Conservation (phyloP, 2,888 invertebrate species). For the Eulithis prunata region DNA sequence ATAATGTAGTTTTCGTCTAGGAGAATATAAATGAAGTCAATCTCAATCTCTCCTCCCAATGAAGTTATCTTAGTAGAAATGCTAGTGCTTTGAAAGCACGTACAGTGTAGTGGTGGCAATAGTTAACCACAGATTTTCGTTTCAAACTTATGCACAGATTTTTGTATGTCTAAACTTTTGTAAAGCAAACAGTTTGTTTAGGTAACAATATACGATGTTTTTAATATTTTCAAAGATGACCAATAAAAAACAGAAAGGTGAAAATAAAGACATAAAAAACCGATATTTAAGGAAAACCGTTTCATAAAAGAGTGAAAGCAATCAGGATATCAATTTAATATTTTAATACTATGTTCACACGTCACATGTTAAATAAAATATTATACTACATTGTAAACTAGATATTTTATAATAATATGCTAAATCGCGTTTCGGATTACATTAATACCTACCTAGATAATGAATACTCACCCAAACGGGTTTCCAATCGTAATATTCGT, state of each 20-base stretch:
- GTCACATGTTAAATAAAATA: conserved; percentile 1
- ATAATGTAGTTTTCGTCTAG: no score
- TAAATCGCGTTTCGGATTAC: conserved; percentile 18
- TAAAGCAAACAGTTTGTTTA: background rate
- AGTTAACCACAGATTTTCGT: no score
- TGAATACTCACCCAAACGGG: conserved; percentile 16
- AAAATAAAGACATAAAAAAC: background rate
- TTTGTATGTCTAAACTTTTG: no score
- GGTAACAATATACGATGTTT: background rate
- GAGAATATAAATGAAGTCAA: no score
- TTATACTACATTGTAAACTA: conserved; percentile 12
- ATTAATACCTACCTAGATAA: conserved; percentile 10
- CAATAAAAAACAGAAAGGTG: background rate
- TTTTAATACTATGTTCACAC: background rate
- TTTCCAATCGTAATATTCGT: conserved; percentile 12
- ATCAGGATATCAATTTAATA: conserved; percentile 16
- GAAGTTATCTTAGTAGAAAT: no score
- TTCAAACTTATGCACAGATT: no score
- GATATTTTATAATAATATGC: conserved; percentile 17
- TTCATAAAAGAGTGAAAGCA: conserved; percentile 21
- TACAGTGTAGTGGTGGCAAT: no score
- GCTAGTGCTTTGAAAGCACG: no score
- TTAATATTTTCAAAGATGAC: background rate
- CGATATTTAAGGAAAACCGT: conserved; percentile 1
- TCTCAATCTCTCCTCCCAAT: no score